Evolutionary conservation across 2,888 invertebrate species (phyloP).

Genomic region (Spilosoma lubricipeda): DNA sequence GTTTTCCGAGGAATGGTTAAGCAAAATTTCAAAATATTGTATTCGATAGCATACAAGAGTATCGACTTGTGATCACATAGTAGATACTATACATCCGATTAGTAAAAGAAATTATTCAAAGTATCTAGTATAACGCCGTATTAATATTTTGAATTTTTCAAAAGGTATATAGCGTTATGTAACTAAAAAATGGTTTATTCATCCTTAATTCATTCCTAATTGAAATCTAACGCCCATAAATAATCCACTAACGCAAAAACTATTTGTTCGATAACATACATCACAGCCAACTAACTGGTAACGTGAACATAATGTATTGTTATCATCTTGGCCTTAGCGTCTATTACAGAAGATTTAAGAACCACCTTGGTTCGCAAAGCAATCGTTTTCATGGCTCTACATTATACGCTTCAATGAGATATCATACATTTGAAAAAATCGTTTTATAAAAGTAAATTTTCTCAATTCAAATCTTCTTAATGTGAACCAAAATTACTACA

Average conservation of each 20-base stretch:
- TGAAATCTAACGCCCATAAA: neutral
- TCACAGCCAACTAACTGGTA: neutral
- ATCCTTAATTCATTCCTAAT: neutral
- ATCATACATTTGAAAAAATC: neutral
- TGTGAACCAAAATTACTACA: too few relatives aligned
- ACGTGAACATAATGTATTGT: neutral
- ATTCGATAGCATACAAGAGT: neutral
- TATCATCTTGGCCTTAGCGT: constrained; percentile 1
- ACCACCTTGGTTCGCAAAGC: neutral
- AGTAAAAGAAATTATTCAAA: too few relatives aligned
- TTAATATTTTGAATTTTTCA: neutral
- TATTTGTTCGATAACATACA: neutral
- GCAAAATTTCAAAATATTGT: neutral
- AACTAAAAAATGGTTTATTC: neutral
- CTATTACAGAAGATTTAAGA: constrained; percentile 7
- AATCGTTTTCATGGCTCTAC: constrained; percentile 3
- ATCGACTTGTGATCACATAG: neutral
- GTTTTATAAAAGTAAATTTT: neutral
- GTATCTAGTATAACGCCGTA: too few relatives aligned
- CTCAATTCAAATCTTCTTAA: too few relatives aligned
- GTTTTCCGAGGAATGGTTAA: neutral
- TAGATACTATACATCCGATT: neutral
- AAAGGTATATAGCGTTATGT: neutral
- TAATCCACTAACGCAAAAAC: neutral
- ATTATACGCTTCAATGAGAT: neutral